Evolutionary conservation across 2,113 vertebrate genomes (phyloP).

Genomic region (Cynocephalus volans): DNA sequence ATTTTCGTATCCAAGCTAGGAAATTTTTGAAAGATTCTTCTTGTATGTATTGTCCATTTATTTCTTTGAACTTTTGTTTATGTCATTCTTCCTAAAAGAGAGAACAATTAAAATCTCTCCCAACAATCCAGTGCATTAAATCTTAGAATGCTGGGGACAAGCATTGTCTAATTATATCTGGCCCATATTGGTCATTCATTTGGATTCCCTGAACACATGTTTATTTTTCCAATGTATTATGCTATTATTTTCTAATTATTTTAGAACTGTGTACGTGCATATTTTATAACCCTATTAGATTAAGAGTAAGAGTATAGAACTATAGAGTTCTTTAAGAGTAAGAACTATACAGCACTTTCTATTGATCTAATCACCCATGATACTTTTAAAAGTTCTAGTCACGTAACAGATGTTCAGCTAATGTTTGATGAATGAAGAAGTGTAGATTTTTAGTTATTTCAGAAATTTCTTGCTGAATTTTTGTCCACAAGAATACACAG

Average conservation of each 20-base stretch:
- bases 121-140: not conserved
- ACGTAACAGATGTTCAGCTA: not conserved
- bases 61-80: not conserved
- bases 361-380: not conserved
- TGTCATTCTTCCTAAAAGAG: not conserved
- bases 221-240: not conserved
- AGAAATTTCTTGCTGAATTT: constrained; percentile 44
- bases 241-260: not conserved
- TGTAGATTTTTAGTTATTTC: constrained; percentile 45
- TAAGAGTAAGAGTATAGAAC: too few relatives aligned
- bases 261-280: not conserved
- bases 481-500: not conserved
- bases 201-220: not conserved
- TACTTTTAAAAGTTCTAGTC: not conserved
- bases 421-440: not conserved
- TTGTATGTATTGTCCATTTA: not conserved
- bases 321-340: not conserved
- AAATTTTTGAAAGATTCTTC: not conserved
- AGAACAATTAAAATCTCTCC: not conserved
- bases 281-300: not conserved
- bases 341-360: not conserved
- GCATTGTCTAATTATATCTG: not conserved
- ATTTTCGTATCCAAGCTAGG: not conserved
- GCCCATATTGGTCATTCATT: not conserved
- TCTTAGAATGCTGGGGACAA: not conserved